These are phyloP conservation scores for Psilopogon haemacephalus DNA, from an alignment of 2,113 vertebrate genomes.

Conservation along the genomic window DNA sequence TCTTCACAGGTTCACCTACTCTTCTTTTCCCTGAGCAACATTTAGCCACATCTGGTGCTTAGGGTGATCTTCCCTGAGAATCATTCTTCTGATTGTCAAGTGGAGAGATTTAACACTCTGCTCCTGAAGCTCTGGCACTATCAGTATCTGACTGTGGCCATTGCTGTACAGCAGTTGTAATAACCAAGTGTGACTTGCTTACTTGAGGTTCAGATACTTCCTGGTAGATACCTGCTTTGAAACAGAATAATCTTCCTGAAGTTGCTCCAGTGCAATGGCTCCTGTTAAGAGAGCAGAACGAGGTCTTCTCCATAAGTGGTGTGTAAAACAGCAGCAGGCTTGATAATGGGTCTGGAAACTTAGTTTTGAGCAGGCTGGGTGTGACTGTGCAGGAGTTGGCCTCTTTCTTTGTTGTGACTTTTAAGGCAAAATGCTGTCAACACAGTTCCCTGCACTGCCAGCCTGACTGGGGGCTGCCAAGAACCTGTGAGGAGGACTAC, in stretches of 20 bases:
- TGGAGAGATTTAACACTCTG: neutral
- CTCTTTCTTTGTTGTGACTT: neutral
- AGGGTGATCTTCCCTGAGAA: neutral
- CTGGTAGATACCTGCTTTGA: too few relatives aligned
- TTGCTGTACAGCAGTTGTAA: neutral
- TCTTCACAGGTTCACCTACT: neutral
- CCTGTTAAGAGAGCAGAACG: neutral
- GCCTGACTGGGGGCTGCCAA: neutral
- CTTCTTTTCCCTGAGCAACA: neutral
- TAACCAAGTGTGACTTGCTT: neutral
- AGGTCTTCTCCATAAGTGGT: neutral
- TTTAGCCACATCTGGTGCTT: neutral
- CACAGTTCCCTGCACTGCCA: neutral
- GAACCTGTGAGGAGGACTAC: neutral
- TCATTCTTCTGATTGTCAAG: neutral
- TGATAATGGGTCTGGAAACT: neutral
- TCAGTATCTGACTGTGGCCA: neutral
- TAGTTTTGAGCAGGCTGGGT: neutral
- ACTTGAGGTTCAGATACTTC: neutral
- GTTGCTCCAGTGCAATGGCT: neutral
- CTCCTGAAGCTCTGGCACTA: neutral
- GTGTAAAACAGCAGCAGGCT: too few relatives aligned
- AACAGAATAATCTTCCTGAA: neutral
- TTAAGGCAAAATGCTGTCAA: neutral
- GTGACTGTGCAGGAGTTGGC: neutral